A percentile compares a stretch with the other conserved stretches of the same genome.
phyloP scores from a whole-genome alignment of 2,113 vertebrate genomes.

The Channa argus region DNA sequence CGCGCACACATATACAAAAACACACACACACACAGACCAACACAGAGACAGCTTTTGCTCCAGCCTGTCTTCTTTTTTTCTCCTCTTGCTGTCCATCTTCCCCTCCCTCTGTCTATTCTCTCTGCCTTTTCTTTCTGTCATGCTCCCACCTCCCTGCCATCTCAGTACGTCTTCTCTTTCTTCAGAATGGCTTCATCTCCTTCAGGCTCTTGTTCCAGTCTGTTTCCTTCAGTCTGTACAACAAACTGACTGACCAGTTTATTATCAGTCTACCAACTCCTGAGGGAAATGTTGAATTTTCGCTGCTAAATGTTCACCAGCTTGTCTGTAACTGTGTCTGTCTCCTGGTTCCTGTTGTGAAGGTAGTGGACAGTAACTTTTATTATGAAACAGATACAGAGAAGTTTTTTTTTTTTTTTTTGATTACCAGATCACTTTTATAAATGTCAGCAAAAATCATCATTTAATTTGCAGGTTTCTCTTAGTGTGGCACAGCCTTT shows the following conservation, averaged over 20 bases:
- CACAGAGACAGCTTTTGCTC: neutral
- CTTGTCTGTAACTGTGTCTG: no score
- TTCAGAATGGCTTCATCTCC: conserved; percentile 29
- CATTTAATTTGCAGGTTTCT: neutral
- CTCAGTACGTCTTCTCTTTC: neutral
- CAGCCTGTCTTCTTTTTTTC: neutral
- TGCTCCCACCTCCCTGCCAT: conserved; percentile 25
- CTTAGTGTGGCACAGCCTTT: neutral
- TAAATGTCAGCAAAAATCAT: neutral
- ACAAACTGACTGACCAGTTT: neutral
- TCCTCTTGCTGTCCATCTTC: conserved; percentile 2
- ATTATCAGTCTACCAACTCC: neutral
- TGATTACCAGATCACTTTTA: no score
- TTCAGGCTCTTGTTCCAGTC: conserved; percentile 30
- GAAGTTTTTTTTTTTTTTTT: no score
- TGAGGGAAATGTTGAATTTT: neutral
- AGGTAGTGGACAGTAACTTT: no score
- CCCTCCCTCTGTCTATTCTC: conserved; percentile 29
- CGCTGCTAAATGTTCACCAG: no score
- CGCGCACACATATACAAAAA: neutral
- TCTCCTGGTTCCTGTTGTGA: no score
- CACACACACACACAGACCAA: conserved; percentile 4
- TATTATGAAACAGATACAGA: no score
- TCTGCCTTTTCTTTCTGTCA: conserved; percentile 33
- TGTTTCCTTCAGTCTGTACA: neutral